A percentile compares a stretch with the other conserved stretches of the same genome.
Conservation (phyloP, 2,888 invertebrate species). For the Cybosia mesomella region DNA sequence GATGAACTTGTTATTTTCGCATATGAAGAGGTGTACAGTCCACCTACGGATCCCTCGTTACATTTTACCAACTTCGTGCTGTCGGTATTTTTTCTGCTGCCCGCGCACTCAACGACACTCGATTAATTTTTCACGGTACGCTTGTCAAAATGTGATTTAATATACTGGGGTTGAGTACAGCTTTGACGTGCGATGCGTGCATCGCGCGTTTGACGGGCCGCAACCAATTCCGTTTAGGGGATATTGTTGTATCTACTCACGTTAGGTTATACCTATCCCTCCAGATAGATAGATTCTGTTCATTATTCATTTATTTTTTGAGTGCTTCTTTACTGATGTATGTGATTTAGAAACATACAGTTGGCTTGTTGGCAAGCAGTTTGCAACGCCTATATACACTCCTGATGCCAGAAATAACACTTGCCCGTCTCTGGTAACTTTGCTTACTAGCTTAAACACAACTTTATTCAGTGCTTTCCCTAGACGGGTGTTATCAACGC, state of each 20-base stretch:
- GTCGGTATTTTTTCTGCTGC: conserved; percentile 65
- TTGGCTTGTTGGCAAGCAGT: no score
- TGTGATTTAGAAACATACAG: not conserved
- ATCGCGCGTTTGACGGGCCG: conserved; percentile 56
- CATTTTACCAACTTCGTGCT: conserved; percentile 23
- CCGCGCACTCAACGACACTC: conserved; percentile 81
- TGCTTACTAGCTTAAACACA: not conserved
- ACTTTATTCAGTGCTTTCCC: not conserved
- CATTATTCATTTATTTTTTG: not conserved
- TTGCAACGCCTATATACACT: not conserved
- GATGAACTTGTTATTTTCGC: conserved; percentile 4
- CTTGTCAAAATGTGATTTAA: conserved; percentile 87
- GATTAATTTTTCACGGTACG: conserved; percentile 87
- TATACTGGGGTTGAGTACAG: conserved; percentile 75
- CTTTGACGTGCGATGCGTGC: conserved; percentile 82
- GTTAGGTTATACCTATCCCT: not conserved
- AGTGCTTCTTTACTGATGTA: not conserved
- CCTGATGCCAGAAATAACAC: not conserved
- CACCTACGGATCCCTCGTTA: conserved; percentile 31
- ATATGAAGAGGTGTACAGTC: conserved; percentile 3
- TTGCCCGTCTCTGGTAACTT: not conserved
- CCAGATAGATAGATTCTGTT: not conserved
- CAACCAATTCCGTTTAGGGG: conserved; percentile 54
- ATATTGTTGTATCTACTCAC: conserved; percentile 22
- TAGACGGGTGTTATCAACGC: not conserved